These are phyloP conservation scores for Brenthis hecate DNA, from an alignment of 2,888 invertebrate species.

Conservation along the genomic window DNA sequence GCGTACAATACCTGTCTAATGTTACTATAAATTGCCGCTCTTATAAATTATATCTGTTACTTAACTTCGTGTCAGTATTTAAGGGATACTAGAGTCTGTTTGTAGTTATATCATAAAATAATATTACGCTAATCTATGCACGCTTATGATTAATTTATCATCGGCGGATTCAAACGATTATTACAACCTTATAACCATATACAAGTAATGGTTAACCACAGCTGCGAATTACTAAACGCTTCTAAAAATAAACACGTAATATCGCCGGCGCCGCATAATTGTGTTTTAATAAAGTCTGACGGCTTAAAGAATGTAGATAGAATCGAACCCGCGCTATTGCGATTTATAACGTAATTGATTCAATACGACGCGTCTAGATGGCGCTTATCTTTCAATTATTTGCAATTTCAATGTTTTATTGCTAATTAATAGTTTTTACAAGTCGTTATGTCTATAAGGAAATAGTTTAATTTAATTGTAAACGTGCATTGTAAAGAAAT, in stretches of 20 bases:
- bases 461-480: background rate
- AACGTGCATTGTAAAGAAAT: too few relatives aligned
- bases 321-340: constrained; percentile 46
- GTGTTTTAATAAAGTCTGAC: constrained; percentile 55
- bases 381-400: constrained; percentile 39
- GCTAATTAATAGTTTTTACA: background rate
- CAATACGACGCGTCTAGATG: constrained; percentile 49
- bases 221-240: constrained; percentile 37
- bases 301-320: constrained; percentile 54
- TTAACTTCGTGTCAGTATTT: background rate
- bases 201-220: constrained; percentile 30
- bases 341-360: constrained; percentile 54
- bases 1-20: too few relatives aligned
- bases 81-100: constrained; percentile 7
- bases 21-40: background rate
- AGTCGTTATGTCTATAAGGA: background rate
- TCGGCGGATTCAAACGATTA: constrained; percentile 24
- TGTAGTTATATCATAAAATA: constrained; percentile 14
- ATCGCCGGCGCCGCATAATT: constrained; percentile 65
- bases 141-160: constrained; percentile 22
- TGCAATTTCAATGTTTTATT: constrained; percentile 23
- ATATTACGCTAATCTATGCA: constrained; percentile 6
- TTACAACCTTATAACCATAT: constrained; percentile 26
- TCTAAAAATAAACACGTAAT: constrained; percentile 45
- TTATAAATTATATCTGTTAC: background rate